A percentile compares a stretch with the other conserved stretches of the same genome.
phyloP scores from a whole-genome alignment of 92 coral and sea anemone species.

The Porites divaricata region DNA sequence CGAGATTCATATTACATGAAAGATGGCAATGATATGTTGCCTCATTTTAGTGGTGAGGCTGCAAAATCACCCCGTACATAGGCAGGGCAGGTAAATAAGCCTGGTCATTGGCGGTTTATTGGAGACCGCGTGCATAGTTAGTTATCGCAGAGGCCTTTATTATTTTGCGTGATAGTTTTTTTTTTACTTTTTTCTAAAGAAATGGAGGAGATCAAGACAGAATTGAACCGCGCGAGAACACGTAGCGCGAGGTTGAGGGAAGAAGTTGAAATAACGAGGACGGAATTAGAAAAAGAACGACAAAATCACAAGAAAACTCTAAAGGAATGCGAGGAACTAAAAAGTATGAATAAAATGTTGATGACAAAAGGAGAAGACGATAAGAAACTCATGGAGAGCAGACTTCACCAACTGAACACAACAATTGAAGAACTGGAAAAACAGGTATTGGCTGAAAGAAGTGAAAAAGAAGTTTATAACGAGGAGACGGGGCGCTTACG shows the following conservation, averaged over 20 bases:
- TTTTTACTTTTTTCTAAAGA: conserved; percentile 40
- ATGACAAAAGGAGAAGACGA: conserved; percentile 60
- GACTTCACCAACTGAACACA: neutral
- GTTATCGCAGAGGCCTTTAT: neutral
- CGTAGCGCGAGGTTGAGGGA: conserved; percentile 26
- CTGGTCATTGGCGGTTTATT: too few species aligned
- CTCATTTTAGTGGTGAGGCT: too few species aligned
- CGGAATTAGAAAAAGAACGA: conserved; percentile 50
- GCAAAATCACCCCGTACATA: too few species aligned
- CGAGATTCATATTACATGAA: too few species aligned
- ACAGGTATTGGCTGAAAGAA: neutral
- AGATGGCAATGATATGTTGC: too few species aligned
- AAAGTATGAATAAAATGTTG: conserved; percentile 65
- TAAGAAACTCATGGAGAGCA: neutral
- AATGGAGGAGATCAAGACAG: conserved; percentile 72
- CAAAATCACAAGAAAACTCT: conserved; percentile 52
- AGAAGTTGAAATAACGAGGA: conserved; percentile 4
- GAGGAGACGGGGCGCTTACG: conserved; percentile 19
- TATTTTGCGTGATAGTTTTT: neutral
- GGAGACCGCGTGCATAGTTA: too few species aligned
- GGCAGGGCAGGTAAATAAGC: too few species aligned
- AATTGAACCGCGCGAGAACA: conserved; percentile 64
- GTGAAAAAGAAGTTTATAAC: neutral
- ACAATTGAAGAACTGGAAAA: neutral
- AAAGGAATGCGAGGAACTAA: conserved; percentile 77